Evolutionary conservation across 2,888 invertebrate genomes (phyloP), one percentile per base, ranked within the genome.

Genomic region (Uropetala carovei): DNA sequence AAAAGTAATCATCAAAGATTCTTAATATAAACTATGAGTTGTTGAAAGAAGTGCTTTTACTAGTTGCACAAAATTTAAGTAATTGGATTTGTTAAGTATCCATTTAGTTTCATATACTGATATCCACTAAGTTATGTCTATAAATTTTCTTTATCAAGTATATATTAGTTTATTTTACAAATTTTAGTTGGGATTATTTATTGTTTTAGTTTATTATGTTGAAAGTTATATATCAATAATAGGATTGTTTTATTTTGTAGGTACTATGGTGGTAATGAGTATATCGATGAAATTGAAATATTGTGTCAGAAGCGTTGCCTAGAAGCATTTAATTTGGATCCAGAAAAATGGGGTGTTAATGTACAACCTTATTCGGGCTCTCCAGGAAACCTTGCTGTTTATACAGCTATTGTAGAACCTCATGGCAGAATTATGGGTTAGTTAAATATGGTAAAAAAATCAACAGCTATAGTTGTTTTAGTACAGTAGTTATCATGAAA

Each of bases 221-320:
- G 43, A 43, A 43, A 3, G 43, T 43, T 43, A n/a, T n/a, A n/a
- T n/a, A 30, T 13, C n/a, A n/a, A 92, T 18, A 81, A n/a, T 68
- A 16, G 56, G 13, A 14, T 82, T 92, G 9, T 1, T 59, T 27
- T 89, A 68, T 93, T 22, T 95, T 95, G 60, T 94, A 99, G 99
- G 94, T 99, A 99, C 95, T 99, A 99, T 95, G 99, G 99, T 93
- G 99, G 99, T 83, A 99, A 99, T 96, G 98, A 99, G 95, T 97
- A 96, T 94, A 99, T 99, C 93, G 99, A 99, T 95, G 96, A 99
- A 96, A 97, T 99, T 93, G 99, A 99, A 96, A 94, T 97, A 60
- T 95, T 99, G 92, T 98, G 98, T 92, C 99, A 99, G 95, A 97
- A 98, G 94, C 96, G 99, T 93, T 97, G 98, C 0, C 95, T 99